These are phyloP conservation scores for Hirtodrosophila histrioides DNA, from an alignment of 2,888 invertebrate genomes.

Conservation along the genomic window DNA sequence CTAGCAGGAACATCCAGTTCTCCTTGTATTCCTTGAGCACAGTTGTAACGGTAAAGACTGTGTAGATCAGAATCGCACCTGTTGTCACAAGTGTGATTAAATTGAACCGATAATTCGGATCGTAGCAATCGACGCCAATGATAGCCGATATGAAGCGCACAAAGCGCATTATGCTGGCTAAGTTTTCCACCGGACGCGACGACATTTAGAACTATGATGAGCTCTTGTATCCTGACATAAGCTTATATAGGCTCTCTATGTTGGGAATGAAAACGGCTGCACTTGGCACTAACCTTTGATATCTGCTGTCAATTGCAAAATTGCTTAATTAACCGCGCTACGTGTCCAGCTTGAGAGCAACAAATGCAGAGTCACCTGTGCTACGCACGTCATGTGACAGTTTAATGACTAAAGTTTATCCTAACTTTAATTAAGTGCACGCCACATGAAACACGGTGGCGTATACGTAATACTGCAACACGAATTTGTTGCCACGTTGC, in stretches of 20 bases:
- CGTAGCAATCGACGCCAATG: slow-evolving; percentile 49
- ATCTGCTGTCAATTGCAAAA: slow-evolving; percentile 29
- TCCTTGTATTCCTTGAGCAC: slow-evolving; percentile 34
- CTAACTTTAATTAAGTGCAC: slow-evolving; percentile 60
- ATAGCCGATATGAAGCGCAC: slow-evolving; percentile 28
- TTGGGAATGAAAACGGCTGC: slow-evolving; percentile 35
- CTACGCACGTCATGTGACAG: slow-evolving; percentile 57
- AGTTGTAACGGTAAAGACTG: slow-evolving; percentile 38
- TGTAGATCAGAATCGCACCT: slow-evolving; percentile 28
- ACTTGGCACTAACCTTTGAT: slow-evolving; percentile 21
- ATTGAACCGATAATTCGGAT: slow-evolving; percentile 49
- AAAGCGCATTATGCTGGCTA: slow-evolving; percentile 32
- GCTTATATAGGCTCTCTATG: slow-evolving; percentile 19
- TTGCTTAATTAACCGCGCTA: slow-evolving; percentile 50
- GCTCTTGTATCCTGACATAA: neutral
- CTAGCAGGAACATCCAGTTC: slow-evolving; percentile 49
- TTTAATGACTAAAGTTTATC: slow-evolving; percentile 64
- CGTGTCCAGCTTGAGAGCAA: slow-evolving; percentile 28
- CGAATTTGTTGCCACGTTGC: slow-evolving; percentile 22
- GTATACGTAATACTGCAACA: slow-evolving; percentile 5
- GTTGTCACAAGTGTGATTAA: slow-evolving; percentile 2
- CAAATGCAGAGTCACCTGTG: slow-evolving; percentile 7
- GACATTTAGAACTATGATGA: slow-evolving; percentile 16
- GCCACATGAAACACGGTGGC: slow-evolving; percentile 35
- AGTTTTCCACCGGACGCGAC: slow-evolving; percentile 16